These are phyloP conservation scores for Probosciger aterrimus DNA, from an alignment of 2,113 vertebrate species.

Conservation along the genomic window DNA sequence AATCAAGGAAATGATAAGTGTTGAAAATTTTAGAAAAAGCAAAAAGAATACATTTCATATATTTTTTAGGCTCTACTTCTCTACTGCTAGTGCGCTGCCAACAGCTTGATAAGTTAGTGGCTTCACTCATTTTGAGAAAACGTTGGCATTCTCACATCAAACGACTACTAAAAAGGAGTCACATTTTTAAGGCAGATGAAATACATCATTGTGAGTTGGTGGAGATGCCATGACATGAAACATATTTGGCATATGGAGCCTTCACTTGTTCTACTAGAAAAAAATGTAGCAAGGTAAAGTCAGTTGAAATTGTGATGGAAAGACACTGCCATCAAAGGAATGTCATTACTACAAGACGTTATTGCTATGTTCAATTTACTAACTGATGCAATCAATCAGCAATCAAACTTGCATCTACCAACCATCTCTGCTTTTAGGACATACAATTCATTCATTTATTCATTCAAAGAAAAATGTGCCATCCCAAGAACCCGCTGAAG, in stretches of 20 bases:
- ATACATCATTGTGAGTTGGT: background rate
- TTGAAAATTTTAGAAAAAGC: background rate
- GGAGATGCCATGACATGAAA: background rate
- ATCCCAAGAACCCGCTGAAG: background rate
- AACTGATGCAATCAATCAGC: background rate
- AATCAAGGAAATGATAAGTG: background rate
- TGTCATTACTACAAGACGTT: background rate
- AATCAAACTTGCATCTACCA: background rate
- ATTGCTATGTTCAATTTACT: background rate
- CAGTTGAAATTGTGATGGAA: background rate
- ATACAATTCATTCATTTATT: background rate
- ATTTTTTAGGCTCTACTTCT: background rate
- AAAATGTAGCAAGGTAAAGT: constrained; percentile 13
- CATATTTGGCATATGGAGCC: background rate
- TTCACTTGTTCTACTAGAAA: constrained; percentile 9
- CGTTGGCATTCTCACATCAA: background rate
- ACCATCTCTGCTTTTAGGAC: background rate
- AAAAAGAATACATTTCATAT: background rate
- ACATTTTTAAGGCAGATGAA: background rate
- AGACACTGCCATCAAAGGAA: background rate
- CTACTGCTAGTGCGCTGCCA: background rate
- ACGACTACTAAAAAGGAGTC: background rate
- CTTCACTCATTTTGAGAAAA: background rate
- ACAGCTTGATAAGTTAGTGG: background rate
- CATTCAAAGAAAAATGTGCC: background rate